phyloP scores from a whole-genome alignment of 92 coral and sea anemone species.

The Bergia sp. region DNA sequence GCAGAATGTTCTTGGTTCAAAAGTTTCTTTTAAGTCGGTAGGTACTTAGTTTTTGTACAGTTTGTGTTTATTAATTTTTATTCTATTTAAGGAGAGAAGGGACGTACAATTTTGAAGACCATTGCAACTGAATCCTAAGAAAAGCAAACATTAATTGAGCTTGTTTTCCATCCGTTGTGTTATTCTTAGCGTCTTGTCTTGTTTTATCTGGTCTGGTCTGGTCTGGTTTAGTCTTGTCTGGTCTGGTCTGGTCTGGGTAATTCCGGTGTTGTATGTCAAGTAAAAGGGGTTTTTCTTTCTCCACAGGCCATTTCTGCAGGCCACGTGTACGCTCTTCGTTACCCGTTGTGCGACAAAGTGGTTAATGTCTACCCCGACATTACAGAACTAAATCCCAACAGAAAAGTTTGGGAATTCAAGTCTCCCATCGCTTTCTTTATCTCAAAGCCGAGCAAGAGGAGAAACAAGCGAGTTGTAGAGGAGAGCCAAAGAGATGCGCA shows the following conservation, averaged over 20 bases:
- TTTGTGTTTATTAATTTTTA: neutral
- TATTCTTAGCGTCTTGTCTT: too few relatives aligned
- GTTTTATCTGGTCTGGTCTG: too few relatives aligned
- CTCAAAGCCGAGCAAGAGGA: neutral
- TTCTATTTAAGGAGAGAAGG: neutral
- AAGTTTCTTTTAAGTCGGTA: neutral
- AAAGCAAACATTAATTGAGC: neutral
- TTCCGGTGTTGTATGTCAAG: too few relatives aligned
- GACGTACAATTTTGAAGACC: too few relatives aligned
- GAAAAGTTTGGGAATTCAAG: slow-evolving; percentile 26
- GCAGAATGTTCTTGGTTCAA: neutral
- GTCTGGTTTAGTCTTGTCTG: too few relatives aligned
- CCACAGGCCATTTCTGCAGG: slow-evolving; percentile 11
- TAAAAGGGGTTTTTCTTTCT: neutral
- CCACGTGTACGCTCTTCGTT: slow-evolving; percentile 22
- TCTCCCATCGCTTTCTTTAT: slow-evolving; percentile 35
- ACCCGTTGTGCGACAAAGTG: slow-evolving; percentile 18
- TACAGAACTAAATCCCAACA: slow-evolving; percentile 2
- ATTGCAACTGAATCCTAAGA: neutral
- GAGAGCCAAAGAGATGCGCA: neutral
- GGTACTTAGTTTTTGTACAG: neutral
- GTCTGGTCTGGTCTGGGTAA: too few relatives aligned
- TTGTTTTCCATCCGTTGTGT: too few relatives aligned
- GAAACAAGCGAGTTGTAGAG: neutral
- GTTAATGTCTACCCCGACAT: slow-evolving; percentile 2